These are phyloP conservation scores for Nomada fucata DNA, from an alignment of 2,888 invertebrate genomes.

Conservation along the genomic window DNA sequence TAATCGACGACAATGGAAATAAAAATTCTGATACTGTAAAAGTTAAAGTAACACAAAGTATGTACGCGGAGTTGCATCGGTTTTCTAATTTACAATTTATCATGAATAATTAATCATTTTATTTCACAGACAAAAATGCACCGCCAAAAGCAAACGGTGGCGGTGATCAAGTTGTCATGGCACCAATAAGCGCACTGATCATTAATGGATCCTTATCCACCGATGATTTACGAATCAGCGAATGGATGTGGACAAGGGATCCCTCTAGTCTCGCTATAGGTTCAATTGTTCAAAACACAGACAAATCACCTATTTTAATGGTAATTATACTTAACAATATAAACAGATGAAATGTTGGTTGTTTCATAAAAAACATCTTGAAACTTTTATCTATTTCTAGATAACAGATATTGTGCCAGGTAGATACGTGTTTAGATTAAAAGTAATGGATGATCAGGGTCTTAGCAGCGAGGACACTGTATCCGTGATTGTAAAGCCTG, in stretches of 20 bases:
- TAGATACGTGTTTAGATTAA: slow-evolving; percentile 93
- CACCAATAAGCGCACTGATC: slow-evolving; percentile 91
- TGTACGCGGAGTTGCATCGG: slow-evolving; percentile 79
- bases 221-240: slow-evolving; percentile 94
- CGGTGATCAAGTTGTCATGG: slow-evolving; percentile 91
- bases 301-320: slow-evolving; percentile 91
- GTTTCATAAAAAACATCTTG: neutral
- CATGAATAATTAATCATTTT: slow-evolving; percentile 34
- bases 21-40: slow-evolving; percentile 90
- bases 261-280: slow-evolving; percentile 93
- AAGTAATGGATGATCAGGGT: slow-evolving; percentile 96
- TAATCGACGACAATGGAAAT: slow-evolving; percentile 93
- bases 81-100: neutral
- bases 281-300: slow-evolving; percentile 90
- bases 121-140: slow-evolving; percentile 91
- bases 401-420: slow-evolving; percentile 94
- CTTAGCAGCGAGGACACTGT: slow-evolving; percentile 92
- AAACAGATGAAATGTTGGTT: neutral
- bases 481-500: slow-evolving; percentile 91
- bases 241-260: slow-evolving; percentile 93
- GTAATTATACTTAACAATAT: slow-evolving; percentile 81
- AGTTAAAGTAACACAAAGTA: slow-evolving; percentile 94
- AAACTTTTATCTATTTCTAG: slow-evolving; percentile 82
- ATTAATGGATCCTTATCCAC: slow-evolving; percentile 94
- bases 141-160: slow-evolving; percentile 95